A percentile compares a stretch with the other conserved stretches of the same genome.
phyloP scores from a whole-genome alignment of 2,797 vertebrate species.

The Lagorchestes hirsutus region DNA sequence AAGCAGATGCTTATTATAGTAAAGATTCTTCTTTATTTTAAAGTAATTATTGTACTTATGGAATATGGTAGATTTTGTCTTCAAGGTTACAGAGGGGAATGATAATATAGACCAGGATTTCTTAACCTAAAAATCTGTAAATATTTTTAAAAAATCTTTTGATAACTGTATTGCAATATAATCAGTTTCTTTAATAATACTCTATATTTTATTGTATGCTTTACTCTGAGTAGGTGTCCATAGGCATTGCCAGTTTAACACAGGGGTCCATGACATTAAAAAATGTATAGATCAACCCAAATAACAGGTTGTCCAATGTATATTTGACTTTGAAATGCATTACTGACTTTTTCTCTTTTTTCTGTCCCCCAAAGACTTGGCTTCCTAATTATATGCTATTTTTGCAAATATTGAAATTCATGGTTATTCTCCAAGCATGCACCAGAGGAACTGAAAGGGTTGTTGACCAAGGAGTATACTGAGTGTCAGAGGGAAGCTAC shows the following conservation, averaged over 20 bases:
- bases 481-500: neutral
- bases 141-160: neutral
- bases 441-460: constrained; percentile 4
- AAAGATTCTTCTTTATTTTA: constrained; percentile 75
- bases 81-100: constrained; percentile 41
- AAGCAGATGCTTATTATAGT: constrained; percentile 69
- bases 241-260: neutral
- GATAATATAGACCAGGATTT: neutral
- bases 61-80: constrained; percentile 62
- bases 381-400: constrained; percentile 62
- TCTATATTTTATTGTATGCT: neutral
- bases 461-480: constrained; percentile 31
- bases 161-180: neutral
- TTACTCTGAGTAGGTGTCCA: neutral
- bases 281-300: neutral
- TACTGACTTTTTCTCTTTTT: neutral
- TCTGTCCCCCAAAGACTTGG: neutral
- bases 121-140: neutral
- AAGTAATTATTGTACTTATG: constrained; percentile 68
- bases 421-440: constrained; percentile 41
- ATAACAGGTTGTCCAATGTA: neutral
- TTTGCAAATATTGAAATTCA: constrained; percentile 63
- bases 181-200: neutral
- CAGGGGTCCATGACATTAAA: neutral
- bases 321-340: neutral